These are phyloP conservation scores for Babyrousa celebensis DNA, from an alignment of 2,797 vertebrate genomes.

Conservation along the genomic window DNA sequence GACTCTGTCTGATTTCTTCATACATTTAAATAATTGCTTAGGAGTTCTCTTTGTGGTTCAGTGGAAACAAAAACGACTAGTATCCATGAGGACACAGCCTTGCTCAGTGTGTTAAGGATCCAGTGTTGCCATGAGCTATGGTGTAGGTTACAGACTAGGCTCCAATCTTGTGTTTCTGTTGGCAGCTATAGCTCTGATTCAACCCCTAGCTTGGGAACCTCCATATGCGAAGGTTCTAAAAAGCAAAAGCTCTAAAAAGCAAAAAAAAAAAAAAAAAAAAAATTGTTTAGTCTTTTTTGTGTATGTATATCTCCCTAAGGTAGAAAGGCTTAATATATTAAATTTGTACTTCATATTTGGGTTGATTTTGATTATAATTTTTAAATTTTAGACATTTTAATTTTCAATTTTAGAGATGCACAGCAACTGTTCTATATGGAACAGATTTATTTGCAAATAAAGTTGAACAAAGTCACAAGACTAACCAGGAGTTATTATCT, in stretches of 20 bases:
- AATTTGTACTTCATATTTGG: conserved; percentile 35
- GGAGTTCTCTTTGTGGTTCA: too few relatives aligned
- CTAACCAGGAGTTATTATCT: conserved; percentile 43
- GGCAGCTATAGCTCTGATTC: too few relatives aligned
- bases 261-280: too few relatives aligned
- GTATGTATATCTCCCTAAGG: background rate
- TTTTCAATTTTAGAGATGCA: conserved; percentile 32
- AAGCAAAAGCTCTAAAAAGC: too few relatives aligned
- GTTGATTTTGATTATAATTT: background rate
- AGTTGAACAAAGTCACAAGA: conserved; percentile 33
- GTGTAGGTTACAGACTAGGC: too few relatives aligned
- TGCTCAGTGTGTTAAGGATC: too few relatives aligned
- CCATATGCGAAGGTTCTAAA: too few relatives aligned
- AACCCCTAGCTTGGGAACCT: too few relatives aligned
- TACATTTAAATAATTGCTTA: background rate
- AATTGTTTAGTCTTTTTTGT: conserved; percentile 9
- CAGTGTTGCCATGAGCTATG: too few relatives aligned
- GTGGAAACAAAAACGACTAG: too few relatives aligned
- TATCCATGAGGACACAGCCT: too few relatives aligned
- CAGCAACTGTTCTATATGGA: background rate
- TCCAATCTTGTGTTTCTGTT: too few relatives aligned
- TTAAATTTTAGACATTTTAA: conserved; percentile 34
- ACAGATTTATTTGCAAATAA: conserved; percentile 61
- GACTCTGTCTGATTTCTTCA: background rate
- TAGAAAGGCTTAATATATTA: background rate